Conservation (phyloP, 1,140 invertebrate genomes). For the Alviniconcha marisindica region DNA sequence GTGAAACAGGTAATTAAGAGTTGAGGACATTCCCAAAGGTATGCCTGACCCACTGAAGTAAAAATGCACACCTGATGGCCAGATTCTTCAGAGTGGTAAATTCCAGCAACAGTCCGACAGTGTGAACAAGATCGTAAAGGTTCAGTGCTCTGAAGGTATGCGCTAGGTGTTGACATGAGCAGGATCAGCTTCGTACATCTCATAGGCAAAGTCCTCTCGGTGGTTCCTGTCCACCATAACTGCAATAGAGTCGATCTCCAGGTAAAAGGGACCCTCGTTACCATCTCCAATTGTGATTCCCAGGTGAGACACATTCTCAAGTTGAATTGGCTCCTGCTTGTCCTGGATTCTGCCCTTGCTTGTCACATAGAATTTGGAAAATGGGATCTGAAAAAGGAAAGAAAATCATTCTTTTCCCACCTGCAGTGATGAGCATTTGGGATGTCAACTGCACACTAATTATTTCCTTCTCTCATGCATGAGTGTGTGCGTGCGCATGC, state of each 20-base stretch:
- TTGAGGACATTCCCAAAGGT: too few relatives aligned
- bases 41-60: too few relatives aligned
- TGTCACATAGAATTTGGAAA: slow-evolving; percentile 93
- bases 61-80: too few relatives aligned
- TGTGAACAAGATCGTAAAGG: too few relatives aligned
- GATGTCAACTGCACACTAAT: too few relatives aligned
- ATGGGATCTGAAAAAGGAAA: slow-evolving; percentile 86
- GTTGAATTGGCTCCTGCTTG: slow-evolving; percentile 81
- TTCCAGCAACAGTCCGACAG: too few relatives aligned
- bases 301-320: slow-evolving; percentile 82
- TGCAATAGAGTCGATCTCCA: slow-evolving; percentile 97
- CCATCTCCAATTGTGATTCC: slow-evolving; percentile 89
- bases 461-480: too few relatives aligned
- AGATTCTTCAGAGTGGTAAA: too few relatives aligned
- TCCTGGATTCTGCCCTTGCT: slow-evolving; percentile 93
- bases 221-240: slow-evolving; percentile 86
- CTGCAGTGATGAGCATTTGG: too few relatives aligned
- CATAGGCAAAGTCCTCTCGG: slow-evolving; percentile 92
- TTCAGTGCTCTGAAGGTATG: too few relatives aligned
- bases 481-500: too few relatives aligned
- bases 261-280: slow-evolving; percentile 86
- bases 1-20: too few relatives aligned
- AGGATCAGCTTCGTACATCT: slow-evolving; percentile 82
- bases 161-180: slow-evolving; percentile 49
- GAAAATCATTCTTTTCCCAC: neutral